Conservation (phyloP, 2,113 vertebrate genomes). For the Hiodon alosoides region DNA sequence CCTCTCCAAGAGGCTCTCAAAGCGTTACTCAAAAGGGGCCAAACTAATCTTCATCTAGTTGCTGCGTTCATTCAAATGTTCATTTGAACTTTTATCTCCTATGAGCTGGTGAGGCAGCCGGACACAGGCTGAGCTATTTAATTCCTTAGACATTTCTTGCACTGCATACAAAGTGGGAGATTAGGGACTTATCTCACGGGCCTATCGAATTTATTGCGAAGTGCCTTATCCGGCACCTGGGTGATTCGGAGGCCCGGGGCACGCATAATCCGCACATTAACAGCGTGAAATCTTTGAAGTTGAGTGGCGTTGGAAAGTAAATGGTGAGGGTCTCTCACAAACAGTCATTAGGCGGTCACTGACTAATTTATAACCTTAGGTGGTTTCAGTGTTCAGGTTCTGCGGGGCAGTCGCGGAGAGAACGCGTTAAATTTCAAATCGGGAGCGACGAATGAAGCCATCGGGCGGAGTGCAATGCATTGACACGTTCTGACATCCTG, state of each 20-base stretch:
- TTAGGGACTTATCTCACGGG: neutral
- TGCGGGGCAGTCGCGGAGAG: constrained; percentile 16
- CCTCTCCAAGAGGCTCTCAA: neutral
- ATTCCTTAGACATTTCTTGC: neutral
- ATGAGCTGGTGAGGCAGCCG: neutral
- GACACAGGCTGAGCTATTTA: neutral
- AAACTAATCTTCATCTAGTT: constrained; percentile 17
- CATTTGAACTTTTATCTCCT: neutral
- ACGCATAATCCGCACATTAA: neutral
- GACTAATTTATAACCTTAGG: constrained; percentile 35
- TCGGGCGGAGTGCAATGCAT: constrained; percentile 2
- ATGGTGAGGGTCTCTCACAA: constrained; percentile 18
- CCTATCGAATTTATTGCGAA: too few relatives aligned
- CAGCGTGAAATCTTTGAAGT: neutral
- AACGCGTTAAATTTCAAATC: constrained; percentile 11
- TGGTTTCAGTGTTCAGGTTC: neutral
- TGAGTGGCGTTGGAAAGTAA: neutral
- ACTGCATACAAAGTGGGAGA: neutral
- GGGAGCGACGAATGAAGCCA: neutral
- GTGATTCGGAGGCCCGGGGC: neutral
- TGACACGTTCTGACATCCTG: constrained; percentile 19
- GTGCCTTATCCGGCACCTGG: neutral
- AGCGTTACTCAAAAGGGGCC: constrained; percentile 8
- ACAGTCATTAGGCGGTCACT: constrained; percentile 17
- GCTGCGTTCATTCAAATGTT: constrained; percentile 19